These are phyloP conservation scores for Hecatera dysodea DNA, from an alignment of 2,888 invertebrate genomes.

Conservation along the genomic window DNA sequence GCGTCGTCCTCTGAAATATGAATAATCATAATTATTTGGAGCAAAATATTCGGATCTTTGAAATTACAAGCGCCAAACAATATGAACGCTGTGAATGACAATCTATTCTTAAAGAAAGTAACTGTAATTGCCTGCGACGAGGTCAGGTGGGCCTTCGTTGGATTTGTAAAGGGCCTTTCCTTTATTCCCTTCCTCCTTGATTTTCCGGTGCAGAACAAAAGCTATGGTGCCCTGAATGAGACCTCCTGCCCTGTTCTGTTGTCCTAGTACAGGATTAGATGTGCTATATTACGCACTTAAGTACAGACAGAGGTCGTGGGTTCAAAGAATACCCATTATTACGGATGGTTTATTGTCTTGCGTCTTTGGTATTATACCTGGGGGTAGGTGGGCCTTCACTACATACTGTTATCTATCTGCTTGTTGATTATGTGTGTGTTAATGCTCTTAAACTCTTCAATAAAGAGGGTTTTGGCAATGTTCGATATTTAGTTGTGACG, in stretches of 20 bases:
- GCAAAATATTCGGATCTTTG: constrained; percentile 40
- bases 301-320: constrained; percentile 41
- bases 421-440: not conserved
- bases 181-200: constrained; percentile 78
- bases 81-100: constrained; percentile 71
- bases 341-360: constrained; percentile 48
- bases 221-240: constrained; percentile 74
- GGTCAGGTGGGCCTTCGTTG: constrained; percentile 79
- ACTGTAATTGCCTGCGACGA: constrained; percentile 79
- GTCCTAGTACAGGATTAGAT: constrained; percentile 61
- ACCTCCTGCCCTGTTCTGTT: constrained; percentile 75
- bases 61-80: constrained; percentile 57
- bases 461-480: no score
- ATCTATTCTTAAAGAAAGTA: constrained; percentile 78
- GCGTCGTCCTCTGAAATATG: constrained; percentile 8
- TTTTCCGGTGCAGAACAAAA: constrained; percentile 83
- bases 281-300: constrained; percentile 50
- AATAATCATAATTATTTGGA: constrained; percentile 48
- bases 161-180: constrained; percentile 78
- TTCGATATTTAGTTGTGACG: no score
- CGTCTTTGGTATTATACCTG: constrained; percentile 13
- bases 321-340: constrained; percentile 58
- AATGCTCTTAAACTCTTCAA: not conserved
- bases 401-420: constrained; percentile 3
- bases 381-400: not conserved